Percentiles rank a stretch among this genome's conserved stretches.
Evolutionary conservation across 2,888 invertebrate genomes (phyloP).

Genomic region (Ariolimax columbianus): DNA sequence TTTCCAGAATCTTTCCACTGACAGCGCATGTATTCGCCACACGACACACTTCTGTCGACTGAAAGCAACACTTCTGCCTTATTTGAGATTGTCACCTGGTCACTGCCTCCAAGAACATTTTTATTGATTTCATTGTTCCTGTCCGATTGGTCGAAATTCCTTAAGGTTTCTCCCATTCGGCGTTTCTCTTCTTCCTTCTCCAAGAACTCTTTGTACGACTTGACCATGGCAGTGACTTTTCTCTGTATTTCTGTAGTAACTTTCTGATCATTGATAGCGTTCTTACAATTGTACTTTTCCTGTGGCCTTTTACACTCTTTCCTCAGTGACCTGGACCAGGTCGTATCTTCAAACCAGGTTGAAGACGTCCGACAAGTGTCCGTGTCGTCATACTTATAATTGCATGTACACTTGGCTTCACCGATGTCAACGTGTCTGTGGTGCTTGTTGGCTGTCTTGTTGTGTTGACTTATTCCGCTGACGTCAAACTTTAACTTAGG

Average conservation of each 20-base stretch:
- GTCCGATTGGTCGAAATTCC: neutral
- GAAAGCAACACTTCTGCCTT: neutral
- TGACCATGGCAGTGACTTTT: slow-evolving; percentile 26
- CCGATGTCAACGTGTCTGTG: neutral
- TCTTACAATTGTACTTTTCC: neutral
- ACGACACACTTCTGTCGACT: too few species aligned
- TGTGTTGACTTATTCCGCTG: too few species aligned
- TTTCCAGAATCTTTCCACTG: neutral
- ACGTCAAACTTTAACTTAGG: neutral
- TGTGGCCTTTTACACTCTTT: neutral
- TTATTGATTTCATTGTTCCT: neutral
- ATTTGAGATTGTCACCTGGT: neutral
- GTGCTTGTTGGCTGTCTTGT: neutral
- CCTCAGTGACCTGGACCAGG: slow-evolving; percentile 1
- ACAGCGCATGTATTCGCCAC: neutral
- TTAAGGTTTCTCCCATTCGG: neutral
- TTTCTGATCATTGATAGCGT: slow-evolving; percentile 6
- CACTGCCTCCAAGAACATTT: neutral
- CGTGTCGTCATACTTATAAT: slow-evolving; percentile 5
- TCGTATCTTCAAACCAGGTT: slow-evolving; percentile 12
- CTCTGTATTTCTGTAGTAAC: slow-evolving; percentile 15
- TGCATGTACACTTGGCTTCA: neutral
- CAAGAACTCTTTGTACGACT: slow-evolving; percentile 35
- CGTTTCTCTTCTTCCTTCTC: slow-evolving; percentile 13
- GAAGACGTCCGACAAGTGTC: slow-evolving; percentile 19